Conservation (phyloP, 1,140 invertebrate genomes). For the Heliconius hermathena region DNA sequence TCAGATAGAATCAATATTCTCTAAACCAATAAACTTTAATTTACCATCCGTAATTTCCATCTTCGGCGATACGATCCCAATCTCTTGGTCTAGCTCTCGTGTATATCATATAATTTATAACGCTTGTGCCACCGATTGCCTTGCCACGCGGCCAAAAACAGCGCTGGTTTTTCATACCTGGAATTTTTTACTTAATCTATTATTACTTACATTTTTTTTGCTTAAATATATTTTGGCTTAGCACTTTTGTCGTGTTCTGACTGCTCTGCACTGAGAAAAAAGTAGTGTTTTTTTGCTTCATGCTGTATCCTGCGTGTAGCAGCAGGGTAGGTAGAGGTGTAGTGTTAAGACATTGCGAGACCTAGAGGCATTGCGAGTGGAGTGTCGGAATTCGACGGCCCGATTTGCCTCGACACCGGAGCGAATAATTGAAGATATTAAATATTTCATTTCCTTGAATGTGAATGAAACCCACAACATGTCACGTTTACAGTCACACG, state of each 20-base stretch:
- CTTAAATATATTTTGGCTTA: neutral
- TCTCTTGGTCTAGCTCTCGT: conserved; percentile 79
- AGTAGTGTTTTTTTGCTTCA: no score
- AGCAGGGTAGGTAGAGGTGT: no score
- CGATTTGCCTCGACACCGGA: no score
- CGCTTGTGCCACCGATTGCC: conserved; percentile 80
- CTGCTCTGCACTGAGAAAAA: neutral
- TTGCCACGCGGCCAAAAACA: conserved; percentile 82
- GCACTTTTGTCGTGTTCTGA: neutral
- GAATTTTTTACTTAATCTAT: conserved; percentile 12
- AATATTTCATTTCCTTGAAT: neutral
- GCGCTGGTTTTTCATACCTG: conserved; percentile 69
- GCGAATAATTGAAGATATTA: neutral
- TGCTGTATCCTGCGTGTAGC: no score
- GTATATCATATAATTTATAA: conserved; percentile 83
- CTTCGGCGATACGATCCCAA: conserved; percentile 79
- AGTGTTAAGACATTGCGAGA: no score
- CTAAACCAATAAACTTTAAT: neutral
- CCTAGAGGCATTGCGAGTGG: no score
- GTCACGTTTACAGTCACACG: neutral
- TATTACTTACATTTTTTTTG: neutral
- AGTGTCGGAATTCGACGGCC: no score
- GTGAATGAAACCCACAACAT: no score
- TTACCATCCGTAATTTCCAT: conserved; percentile 76
- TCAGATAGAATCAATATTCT: no score